These are phyloP conservation scores for Gymnothorax javanicus DNA, from an alignment of 2,797 vertebrate species.

Conservation along the genomic window DNA sequence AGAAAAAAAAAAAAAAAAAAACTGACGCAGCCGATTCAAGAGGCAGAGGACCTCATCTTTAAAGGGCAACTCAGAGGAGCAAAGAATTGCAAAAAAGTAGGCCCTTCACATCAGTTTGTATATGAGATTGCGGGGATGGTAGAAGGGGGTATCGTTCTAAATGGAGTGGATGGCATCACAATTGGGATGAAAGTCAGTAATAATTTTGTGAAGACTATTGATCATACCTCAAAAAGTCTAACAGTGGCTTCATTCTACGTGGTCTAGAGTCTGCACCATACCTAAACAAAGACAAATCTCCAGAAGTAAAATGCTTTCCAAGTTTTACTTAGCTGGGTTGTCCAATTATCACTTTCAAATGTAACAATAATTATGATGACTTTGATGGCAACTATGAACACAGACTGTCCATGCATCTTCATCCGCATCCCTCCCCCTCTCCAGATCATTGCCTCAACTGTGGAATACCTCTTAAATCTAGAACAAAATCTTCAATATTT, in stretches of 20 bases:
- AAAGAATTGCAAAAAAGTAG: conserved; percentile 21
- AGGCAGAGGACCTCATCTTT: not conserved
- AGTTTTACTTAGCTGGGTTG: not conserved
- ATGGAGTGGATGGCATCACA: not conserved
- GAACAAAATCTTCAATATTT: not conserved
- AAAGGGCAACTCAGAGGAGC: not conserved
- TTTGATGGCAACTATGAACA: not conserved
- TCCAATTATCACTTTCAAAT: conserved; percentile 17
- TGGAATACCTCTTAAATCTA: not conserved
- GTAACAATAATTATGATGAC: conserved; percentile 2
- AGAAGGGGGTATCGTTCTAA: not conserved
- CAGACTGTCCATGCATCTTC: not conserved
- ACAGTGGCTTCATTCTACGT: conserved; percentile 13
- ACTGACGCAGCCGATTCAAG: not conserved
- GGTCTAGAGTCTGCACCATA: conserved; percentile 12
- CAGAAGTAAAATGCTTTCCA: conserved; percentile 25
- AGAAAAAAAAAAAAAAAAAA: not conserved
- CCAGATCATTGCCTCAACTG: not conserved
- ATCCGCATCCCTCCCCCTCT: not conserved
- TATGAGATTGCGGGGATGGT: conserved; percentile 6
- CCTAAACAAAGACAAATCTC: conserved; percentile 23
- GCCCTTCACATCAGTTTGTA: conserved; percentile 13
- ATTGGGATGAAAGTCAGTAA: not conserved
- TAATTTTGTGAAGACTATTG: not conserved
- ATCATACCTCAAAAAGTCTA: conserved; percentile 2